Percentiles rank a stretch among this genome's conserved stretches.
Evolutionary conservation across 1,140 invertebrate genomes (phyloP).

Genomic region (Tenebrio molitor): DNA sequence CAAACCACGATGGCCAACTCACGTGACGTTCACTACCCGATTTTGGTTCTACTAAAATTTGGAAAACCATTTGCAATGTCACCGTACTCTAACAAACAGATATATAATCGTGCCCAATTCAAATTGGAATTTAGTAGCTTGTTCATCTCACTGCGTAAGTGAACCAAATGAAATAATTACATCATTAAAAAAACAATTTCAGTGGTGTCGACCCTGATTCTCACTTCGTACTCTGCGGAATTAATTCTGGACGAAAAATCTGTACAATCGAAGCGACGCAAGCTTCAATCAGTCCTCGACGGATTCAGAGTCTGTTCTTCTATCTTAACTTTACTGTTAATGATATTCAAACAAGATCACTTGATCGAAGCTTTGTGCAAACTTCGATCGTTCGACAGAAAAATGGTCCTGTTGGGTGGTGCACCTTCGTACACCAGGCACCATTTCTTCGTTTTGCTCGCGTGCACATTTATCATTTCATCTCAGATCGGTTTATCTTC

Average conservation of each 20-base stretch:
- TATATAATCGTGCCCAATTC: background rate
- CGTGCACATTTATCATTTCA: background rate
- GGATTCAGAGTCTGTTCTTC: background rate
- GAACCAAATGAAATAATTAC: background rate
- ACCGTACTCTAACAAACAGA: background rate
- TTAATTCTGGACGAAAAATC: background rate
- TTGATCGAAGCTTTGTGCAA: background rate
- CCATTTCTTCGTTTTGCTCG: background rate
- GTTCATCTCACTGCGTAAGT: conserved; percentile 2
- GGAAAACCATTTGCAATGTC: conserved; percentile 26
- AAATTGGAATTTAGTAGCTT: background rate
- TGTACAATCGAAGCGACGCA: background rate
- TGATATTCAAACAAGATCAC: background rate
- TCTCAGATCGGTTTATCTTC: background rate
- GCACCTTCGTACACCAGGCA: background rate
- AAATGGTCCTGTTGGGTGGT: background rate
- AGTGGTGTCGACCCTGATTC: conserved; percentile 1
- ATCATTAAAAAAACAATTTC: background rate
- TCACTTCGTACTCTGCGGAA: background rate
- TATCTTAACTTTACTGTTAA: background rate
- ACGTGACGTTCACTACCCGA: background rate
- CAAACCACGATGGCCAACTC: background rate
- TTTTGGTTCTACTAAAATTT: conserved; percentile 6
- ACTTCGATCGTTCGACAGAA: background rate
- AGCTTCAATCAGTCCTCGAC: background rate